phyloP scores from a whole-genome alignment of 2,888 invertebrate genomes.

The Hirtodrosophila trivittata region DNA sequence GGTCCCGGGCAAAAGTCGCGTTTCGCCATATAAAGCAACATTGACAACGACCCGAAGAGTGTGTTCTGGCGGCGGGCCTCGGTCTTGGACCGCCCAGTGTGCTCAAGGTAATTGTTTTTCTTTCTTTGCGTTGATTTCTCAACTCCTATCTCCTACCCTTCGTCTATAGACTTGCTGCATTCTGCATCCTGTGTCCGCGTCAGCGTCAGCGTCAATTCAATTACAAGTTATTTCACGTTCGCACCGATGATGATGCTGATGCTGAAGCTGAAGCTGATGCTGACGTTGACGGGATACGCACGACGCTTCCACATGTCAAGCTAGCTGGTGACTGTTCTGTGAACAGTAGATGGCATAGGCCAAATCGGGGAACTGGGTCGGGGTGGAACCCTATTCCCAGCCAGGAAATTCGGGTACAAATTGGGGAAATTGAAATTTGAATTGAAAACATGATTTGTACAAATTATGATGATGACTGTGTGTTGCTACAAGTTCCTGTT shows the following conservation, averaged over 20 bases:
- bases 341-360: background rate
- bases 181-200: constrained; percentile 59
- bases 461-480: constrained; percentile 41
- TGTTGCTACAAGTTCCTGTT: too few relatives aligned
- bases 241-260: constrained; percentile 17
- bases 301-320: constrained; percentile 47
- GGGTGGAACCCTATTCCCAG: constrained; percentile 7
- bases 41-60: too few relatives aligned
- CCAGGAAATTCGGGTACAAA: constrained; percentile 68
- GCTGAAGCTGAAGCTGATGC: constrained; percentile 19
- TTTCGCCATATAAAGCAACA: background rate
- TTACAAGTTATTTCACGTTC: constrained; percentile 63
- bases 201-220: constrained; percentile 71
- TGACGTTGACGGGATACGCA: constrained; percentile 51
- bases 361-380: too few relatives aligned
- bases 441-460: too few relatives aligned
- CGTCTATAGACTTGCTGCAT: constrained; percentile 35
- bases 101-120: constrained; percentile 69
- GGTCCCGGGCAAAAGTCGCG: constrained; percentile 50
- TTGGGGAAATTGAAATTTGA: constrained; percentile 75
- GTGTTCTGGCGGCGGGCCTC: constrained; percentile 17
- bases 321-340: constrained; percentile 7
- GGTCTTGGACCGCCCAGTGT: constrained; percentile 57
- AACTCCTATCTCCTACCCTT: constrained; percentile 12
- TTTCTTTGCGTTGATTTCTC: constrained; percentile 48